Conservation (phyloP, 1,140 invertebrate species). For the Drosophila lacertosa region DNA sequence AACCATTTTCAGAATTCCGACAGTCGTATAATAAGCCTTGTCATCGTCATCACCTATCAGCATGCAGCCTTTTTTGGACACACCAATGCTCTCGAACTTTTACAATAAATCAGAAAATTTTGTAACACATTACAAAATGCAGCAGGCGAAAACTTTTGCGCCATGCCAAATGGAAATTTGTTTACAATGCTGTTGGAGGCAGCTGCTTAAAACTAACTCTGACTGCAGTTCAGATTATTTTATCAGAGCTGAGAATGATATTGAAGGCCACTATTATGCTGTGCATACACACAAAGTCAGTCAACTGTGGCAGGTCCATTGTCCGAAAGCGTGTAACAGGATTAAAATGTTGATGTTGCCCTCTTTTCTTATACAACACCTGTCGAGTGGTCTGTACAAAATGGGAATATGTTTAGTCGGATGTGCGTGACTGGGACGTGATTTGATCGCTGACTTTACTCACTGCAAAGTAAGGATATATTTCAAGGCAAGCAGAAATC, state of each 20-base stretch:
- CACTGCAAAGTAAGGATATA: no score
- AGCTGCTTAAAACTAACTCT: constrained; percentile 25
- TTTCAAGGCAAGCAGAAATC: no score
- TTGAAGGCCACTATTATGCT: neutral
- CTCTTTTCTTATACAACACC: constrained; percentile 1
- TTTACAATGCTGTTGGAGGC: constrained; percentile 61
- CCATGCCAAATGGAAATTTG: constrained; percentile 64
- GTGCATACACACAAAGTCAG: neutral
- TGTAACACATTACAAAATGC: constrained; percentile 59
- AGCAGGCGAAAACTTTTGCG: constrained; percentile 51
- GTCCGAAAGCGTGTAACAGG: no score
- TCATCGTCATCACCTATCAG: constrained; percentile 21
- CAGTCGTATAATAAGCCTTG: constrained; percentile 10
- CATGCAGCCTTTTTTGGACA: constrained; percentile 31
- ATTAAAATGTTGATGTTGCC: neutral
- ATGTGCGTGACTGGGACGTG: neutral
- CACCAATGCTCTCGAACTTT: constrained; percentile 36
- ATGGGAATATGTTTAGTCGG: neutral
- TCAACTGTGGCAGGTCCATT: neutral
- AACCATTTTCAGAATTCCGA: constrained; percentile 6
- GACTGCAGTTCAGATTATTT: constrained; percentile 40
- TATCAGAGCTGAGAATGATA: neutral
- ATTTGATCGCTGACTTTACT: neutral
- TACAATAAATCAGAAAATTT: constrained; percentile 61
- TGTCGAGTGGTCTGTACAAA: neutral